Evolutionary conservation across 1,140 invertebrate genomes (phyloP).

Genomic region (Pseudomyrmex concolor): DNA sequence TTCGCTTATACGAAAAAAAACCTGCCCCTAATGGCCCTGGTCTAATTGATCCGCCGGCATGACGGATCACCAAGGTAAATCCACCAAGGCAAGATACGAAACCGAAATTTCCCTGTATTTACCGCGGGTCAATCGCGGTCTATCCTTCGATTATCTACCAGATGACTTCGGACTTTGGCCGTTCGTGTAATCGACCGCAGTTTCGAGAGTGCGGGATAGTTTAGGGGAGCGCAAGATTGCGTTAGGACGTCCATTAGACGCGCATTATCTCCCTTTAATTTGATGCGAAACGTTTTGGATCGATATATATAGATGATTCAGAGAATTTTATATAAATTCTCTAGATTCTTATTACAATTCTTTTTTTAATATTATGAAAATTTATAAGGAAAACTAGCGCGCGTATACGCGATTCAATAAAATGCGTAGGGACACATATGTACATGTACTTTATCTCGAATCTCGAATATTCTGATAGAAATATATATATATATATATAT

Average conservation of each 20-base stretch:
- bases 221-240: not conserved
- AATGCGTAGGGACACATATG: no score
- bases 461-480: not conserved
- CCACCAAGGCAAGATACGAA: not conserved
- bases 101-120: conserved; percentile 32
- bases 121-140: conserved; percentile 4
- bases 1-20: not conserved
- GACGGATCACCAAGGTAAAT: conserved; percentile 40
- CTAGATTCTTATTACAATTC: no score
- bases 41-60: not conserved
- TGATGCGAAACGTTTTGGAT: not conserved
- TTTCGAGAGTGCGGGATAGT: not conserved
- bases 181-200: not conserved
- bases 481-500: not conserved
- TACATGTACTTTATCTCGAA: not conserved
- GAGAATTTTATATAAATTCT: no score
- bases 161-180: conserved; percentile 4
- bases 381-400: not conserved
- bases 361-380: no score
- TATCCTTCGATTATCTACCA: not conserved
- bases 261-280: not conserved
- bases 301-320: no score
- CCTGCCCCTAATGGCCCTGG: not conserved
- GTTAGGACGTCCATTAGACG: not conserved
- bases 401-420: not conserved